A percentile compares a stretch with the other conserved stretches of the same genome.
These are phyloP conservation scores for Ceratosolen fusciceps DNA, from an alignment of 1,140 invertebrate genomes.

Conservation along the genomic window DNA sequence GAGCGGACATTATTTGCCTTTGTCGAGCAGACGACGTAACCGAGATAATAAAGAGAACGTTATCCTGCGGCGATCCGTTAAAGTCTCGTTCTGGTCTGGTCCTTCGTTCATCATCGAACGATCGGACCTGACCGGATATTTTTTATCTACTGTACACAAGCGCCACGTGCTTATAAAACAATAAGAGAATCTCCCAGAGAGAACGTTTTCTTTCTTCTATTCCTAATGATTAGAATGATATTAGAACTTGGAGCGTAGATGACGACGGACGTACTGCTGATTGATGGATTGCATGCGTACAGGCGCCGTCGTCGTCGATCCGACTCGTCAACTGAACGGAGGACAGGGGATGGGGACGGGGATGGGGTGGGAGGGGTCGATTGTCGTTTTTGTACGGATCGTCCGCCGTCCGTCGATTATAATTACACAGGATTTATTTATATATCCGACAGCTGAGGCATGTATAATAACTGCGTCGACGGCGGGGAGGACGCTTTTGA, in stretches of 20 bases:
- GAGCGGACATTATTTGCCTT: slow-evolving; percentile 21
- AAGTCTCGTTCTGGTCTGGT: slow-evolving; percentile 4
- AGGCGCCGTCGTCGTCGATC: slow-evolving; percentile 12
- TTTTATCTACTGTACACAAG: slow-evolving; percentile 41
- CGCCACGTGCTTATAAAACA: neutral
- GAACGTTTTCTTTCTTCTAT: slow-evolving; percentile 16
- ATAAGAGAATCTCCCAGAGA: slow-evolving; percentile 5
- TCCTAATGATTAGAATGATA: slow-evolving; percentile 1
- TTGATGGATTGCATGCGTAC: neutral
- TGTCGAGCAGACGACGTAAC: neutral
- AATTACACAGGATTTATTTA: slow-evolving; percentile 43
- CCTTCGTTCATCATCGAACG: neutral
- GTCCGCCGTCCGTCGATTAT: slow-evolving; percentile 3
- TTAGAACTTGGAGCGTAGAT: neutral
- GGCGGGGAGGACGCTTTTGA: slow-evolving; percentile 26
- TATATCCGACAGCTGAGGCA: no score
- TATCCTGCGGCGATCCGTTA: slow-evolving; percentile 4
- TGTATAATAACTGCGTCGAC: neutral
- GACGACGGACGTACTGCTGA: no score
- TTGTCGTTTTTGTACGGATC: slow-evolving; percentile 9
- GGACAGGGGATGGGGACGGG: no score
- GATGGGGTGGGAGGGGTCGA: no score
- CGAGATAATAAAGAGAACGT: neutral
- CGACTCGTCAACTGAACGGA: slow-evolving; percentile 14
- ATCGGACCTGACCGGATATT: slow-evolving; percentile 8